Conservation (phyloP, 2,888 invertebrate genomes). For the Agrilus mali region DNA sequence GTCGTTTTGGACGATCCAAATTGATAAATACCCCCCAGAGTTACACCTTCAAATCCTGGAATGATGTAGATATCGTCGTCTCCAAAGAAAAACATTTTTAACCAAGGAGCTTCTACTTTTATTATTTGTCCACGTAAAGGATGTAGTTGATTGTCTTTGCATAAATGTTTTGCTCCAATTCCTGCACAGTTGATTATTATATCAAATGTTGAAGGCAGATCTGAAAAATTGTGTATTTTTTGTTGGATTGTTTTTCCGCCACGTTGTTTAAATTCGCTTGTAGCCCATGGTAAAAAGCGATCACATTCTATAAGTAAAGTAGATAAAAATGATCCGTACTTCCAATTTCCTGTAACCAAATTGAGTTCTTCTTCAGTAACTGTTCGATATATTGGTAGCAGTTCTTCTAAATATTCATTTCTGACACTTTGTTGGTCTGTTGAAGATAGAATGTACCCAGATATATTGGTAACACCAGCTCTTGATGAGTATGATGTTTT, state of each 20-base stretch:
- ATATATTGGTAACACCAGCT: conserved; percentile 62
- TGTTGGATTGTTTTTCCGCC: conserved; percentile 50
- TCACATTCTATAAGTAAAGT: conserved; percentile 66
- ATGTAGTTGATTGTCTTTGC: conserved; percentile 59
- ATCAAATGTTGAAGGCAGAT: conserved; percentile 49
- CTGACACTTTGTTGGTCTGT: conserved; percentile 38
- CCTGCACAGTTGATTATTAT: conserved; percentile 78
- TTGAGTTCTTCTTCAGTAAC: conserved; percentile 62
- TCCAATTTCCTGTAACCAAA: conserved; percentile 61
- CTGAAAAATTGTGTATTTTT: conserved; percentile 46
- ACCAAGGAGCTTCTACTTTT: conserved; percentile 76
- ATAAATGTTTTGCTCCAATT: conserved; percentile 65
- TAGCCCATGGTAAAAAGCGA: conserved; percentile 68
- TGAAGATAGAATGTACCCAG: conserved; percentile 72
- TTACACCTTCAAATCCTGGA: conserved; percentile 60
- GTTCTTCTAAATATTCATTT: conserved; percentile 62
- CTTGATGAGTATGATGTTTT: conserved; percentile 47
- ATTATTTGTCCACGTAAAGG: conserved; percentile 76
- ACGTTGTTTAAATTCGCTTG: conserved; percentile 42
- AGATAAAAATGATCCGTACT: conserved; percentile 70
- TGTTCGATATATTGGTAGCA: conserved; percentile 62
- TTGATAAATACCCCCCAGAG: conserved; percentile 76
- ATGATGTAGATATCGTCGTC: conserved; percentile 79
- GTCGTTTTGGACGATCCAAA: conserved; percentile 61
- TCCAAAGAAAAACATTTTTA: conserved; percentile 77